These are phyloP conservation scores for Ophion ellenae DNA, from an alignment of 2,888 invertebrate species.

Conservation along the genomic window DNA sequence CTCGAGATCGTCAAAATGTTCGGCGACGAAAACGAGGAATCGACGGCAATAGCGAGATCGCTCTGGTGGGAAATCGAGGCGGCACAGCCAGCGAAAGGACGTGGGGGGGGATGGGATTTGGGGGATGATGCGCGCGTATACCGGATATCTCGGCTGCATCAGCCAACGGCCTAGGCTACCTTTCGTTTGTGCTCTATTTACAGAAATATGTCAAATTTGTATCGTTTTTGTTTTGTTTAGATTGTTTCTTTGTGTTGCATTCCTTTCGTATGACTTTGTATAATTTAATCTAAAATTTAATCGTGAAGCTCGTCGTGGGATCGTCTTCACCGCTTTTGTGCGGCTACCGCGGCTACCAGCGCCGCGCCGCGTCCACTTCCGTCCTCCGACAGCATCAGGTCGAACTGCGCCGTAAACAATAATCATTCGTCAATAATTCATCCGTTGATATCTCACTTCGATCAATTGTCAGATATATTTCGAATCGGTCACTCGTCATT, in stretches of 20 bases:
- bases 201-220: constrained; percentile 73
- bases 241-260: constrained; percentile 44
- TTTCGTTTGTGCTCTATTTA: constrained; percentile 79
- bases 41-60: constrained; percentile 25
- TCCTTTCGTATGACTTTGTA: constrained; percentile 66
- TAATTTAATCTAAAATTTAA: constrained; percentile 75
- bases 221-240: constrained; percentile 51
- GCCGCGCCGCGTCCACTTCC: constrained; percentile 99
- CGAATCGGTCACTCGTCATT: neutral
- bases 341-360: constrained; percentile 96
- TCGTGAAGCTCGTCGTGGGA: constrained; percentile 66
- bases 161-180: constrained; percentile 73
- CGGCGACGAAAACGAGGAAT: constrained; percentile 32
- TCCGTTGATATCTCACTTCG: no score
- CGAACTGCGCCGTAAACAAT: constrained; percentile 87
- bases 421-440: neutral
- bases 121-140: constrained; percentile 36
- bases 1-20: constrained; percentile 12
- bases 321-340: constrained; percentile 85
- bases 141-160: constrained; percentile 64
- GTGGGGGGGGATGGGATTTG: neutral
- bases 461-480: neutral
- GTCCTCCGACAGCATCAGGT: constrained; percentile 97
- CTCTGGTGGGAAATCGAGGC: constrained; percentile 56
- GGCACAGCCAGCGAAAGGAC: constrained; percentile 49